Evolutionary conservation across 2,888 invertebrate genomes (phyloP).

Genomic region (Tridacna gigas): DNA sequence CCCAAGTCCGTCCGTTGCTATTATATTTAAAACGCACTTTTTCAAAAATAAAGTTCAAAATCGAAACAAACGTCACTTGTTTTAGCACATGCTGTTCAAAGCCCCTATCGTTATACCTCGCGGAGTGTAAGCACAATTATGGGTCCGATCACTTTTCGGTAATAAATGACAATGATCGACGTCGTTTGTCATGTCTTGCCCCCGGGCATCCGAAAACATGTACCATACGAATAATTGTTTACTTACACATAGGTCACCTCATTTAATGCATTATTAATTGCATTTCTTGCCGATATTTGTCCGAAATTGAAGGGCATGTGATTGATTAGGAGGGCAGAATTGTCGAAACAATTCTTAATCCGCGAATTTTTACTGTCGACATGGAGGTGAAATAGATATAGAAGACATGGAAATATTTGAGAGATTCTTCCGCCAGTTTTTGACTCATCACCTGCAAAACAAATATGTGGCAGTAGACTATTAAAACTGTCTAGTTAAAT

Average conservation of each 20-base stretch:
- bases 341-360: neutral
- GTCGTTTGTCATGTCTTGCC: constrained; percentile 17
- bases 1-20: too few relatives aligned
- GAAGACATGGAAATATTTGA: too few relatives aligned
- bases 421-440: too few relatives aligned
- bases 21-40: neutral
- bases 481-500: too few relatives aligned
- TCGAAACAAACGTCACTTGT: neutral
- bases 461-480: too few relatives aligned
- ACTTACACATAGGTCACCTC: constrained; percentile 16
- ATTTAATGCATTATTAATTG: constrained; percentile 24
- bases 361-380: neutral
- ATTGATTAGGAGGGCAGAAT: constrained; percentile 6
- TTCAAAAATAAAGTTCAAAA: neutral
- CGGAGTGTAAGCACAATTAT: neutral
- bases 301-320: constrained; percentile 5
- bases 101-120: constrained; percentile 4
- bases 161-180: constrained; percentile 27
- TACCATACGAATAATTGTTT: constrained; percentile 44
- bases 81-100: neutral
- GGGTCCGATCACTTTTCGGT: constrained; percentile 20
- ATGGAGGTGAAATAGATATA: too few relatives aligned
- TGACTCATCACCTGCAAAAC: too few relatives aligned
- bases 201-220: constrained; percentile 40
- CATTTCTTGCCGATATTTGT: constrained; percentile 17